phyloP scores from a whole-genome alignment of 2,797 vertebrate species.

The Ara ararauna region DNA sequence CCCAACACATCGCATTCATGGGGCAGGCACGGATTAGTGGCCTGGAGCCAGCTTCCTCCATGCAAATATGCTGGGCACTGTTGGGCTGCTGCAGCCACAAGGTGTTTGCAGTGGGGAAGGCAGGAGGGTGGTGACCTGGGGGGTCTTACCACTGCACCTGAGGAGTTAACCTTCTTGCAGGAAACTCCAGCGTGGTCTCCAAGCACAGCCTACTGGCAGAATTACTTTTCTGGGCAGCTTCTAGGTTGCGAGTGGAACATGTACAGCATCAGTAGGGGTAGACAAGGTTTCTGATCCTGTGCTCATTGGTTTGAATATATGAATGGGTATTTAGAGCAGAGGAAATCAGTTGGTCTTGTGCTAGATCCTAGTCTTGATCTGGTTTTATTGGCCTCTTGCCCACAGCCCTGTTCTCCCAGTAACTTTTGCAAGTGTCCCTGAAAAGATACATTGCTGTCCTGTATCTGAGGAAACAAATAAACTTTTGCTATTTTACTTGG shows the following conservation, averaged over 20 bases:
- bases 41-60: background rate
- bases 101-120: background rate
- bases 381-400: background rate
- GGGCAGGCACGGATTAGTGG: background rate
- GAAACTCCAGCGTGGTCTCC: background rate
- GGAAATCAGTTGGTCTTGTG: background rate
- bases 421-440: background rate
- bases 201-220: rapidly evolving
- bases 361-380: background rate
- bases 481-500: background rate
- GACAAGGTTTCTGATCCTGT: background rate
- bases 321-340: background rate
- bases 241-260: background rate
- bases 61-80: background rate
- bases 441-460: background rate
- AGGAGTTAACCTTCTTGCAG: background rate
- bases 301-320: background rate
- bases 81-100: background rate
- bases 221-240: background rate
- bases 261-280: background rate
- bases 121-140: background rate
- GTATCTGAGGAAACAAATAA: background rate
- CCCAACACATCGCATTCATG: rapidly evolving
- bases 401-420: background rate
- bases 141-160: background rate